Percentiles rank a stretch among this genome's conserved stretches.
Evolutionary conservation across 2,113 vertebrate species (phyloP).

Genomic region (Macrotus californicus): DNA sequence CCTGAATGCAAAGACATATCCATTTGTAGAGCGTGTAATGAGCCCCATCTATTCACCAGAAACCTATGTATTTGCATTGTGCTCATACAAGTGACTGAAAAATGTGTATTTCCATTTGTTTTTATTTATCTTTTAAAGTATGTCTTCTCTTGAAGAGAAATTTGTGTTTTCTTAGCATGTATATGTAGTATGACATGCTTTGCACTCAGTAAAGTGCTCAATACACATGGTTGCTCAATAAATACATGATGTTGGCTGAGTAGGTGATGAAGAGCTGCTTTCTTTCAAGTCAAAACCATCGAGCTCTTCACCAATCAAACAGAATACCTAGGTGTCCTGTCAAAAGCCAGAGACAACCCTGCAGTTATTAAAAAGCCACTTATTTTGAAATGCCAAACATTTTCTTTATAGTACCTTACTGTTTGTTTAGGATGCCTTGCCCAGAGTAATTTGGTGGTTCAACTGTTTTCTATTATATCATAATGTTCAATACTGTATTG

Average conservation of each 20-base stretch:
- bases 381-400: slow-evolving; percentile 17
- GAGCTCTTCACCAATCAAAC: neutral
- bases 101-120: neutral
- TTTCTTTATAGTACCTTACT: neutral
- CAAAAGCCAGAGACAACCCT: neutral
- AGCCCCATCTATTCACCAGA: fast-evolving
- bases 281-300: neutral
- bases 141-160: neutral
- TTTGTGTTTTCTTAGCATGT: neutral
- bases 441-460: neutral
- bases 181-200: neutral
- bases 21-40: neutral
- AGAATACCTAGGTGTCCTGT: neutral
- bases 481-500: neutral
- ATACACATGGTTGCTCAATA: too few species aligned
- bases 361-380: neutral
- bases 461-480: neutral
- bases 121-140: neutral
- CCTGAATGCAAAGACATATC: neutral
- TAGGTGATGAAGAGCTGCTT: neutral
- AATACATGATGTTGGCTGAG: neutral
- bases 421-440: neutral
- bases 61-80: neutral
- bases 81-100: neutral
- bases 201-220: neutral